A percentile compares a stretch with the other conserved stretches of the same genome.
These are phyloP conservation scores for Fragum sueziense DNA, from an alignment of 2,888 invertebrate genomes.

Conservation along the genomic window DNA sequence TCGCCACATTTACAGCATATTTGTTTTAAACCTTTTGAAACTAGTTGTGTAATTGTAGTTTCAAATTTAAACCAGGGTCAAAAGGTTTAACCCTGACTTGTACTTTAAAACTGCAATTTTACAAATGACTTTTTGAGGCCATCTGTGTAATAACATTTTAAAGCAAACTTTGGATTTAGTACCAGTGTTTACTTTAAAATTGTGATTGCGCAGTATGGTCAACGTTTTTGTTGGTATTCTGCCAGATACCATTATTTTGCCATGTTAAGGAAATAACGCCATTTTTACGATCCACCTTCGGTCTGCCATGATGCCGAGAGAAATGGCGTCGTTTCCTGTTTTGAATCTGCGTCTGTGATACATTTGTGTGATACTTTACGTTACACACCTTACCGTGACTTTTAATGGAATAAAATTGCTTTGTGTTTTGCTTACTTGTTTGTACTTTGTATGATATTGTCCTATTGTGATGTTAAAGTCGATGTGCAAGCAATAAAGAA, in stretches of 20 bases:
- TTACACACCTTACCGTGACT: slow-evolving; percentile 26
- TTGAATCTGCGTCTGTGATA: slow-evolving; percentile 60
- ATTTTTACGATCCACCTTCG: slow-evolving; percentile 54
- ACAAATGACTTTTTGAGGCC: no score
- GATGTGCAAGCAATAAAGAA: slow-evolving; percentile 17
- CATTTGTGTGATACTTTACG: slow-evolving; percentile 45
- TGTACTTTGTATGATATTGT: slow-evolving; percentile 2
- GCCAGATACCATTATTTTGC: not conserved
- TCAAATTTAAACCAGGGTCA: no score
- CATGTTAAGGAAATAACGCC: slow-evolving; percentile 56
- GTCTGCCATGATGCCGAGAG: slow-evolving; percentile 68
- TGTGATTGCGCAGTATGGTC: no score
- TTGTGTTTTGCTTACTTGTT: slow-evolving; percentile 20
- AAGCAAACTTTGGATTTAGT: no score
- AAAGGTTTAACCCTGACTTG: no score
- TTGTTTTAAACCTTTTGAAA: not conserved
- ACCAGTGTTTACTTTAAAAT: no score
- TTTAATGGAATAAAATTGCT: slow-evolving; percentile 32
- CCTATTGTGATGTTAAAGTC: not conserved
- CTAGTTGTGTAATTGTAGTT: no score
- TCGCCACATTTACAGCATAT: not conserved
- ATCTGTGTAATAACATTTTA: no score
- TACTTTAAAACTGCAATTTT: no score
- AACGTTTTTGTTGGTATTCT: not conserved
- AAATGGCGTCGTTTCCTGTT: slow-evolving; percentile 59